phyloP scores from a whole-genome alignment of 2,888 invertebrate genomes.

The Lamellibrachia satsuma region DNA sequence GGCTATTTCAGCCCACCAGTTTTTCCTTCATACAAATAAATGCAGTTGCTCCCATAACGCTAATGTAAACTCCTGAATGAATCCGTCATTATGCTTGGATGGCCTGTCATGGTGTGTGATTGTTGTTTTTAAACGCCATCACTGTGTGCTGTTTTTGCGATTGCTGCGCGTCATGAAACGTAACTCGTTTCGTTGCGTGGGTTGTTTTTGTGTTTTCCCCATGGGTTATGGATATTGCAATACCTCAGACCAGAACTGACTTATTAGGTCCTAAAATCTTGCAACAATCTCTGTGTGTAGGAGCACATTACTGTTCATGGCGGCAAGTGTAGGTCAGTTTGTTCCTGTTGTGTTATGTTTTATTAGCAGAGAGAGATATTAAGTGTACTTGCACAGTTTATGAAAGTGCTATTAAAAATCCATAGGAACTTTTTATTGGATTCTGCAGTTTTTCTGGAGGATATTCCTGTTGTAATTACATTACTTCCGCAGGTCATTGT shows the following conservation, averaged over 20 bases:
- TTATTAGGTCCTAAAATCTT: background rate
- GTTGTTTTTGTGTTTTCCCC: background rate
- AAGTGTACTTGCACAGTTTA: too few species aligned
- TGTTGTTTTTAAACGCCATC: background rate
- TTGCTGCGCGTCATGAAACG: background rate
- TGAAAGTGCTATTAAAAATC: too few species aligned
- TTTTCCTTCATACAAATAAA: background rate
- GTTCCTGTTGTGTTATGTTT: too few species aligned
- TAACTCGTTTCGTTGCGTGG: background rate
- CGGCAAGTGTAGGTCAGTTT: background rate
- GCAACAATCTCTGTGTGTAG: background rate
- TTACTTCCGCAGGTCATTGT: background rate
- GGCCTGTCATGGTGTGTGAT: background rate
- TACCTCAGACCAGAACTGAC: background rate
- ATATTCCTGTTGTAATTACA: background rate
- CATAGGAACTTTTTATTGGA: background rate
- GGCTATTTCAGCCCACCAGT: background rate
- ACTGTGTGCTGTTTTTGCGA: background rate
- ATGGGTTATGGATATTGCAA: background rate
- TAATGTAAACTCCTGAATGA: background rate
- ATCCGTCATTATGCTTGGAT: background rate
- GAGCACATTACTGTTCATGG: background rate
- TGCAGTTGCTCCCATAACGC: background rate
- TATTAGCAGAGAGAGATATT: too few species aligned
- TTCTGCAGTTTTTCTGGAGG: background rate